Conservation (phyloP, 2,888 invertebrate genomes). For the Sicus ferrugineus region DNA sequence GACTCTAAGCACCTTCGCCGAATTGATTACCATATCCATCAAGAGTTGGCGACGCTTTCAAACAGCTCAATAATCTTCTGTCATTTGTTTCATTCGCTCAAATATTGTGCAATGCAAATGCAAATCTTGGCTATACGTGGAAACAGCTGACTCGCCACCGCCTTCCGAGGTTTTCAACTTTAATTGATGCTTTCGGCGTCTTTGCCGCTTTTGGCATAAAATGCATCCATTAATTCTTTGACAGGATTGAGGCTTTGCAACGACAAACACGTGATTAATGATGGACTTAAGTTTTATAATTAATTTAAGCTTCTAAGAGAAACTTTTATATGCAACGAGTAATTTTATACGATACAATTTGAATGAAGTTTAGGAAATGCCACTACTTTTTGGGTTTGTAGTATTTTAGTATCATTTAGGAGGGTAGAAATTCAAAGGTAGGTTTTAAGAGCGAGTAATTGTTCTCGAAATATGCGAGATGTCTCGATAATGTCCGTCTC, state of each 20-base stretch:
- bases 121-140: conserved; percentile 34
- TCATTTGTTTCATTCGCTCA: conserved; percentile 28
- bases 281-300: neutral
- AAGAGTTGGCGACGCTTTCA: conserved; percentile 39
- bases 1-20: conserved; percentile 50
- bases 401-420: too few species aligned
- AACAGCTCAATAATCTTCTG: conserved; percentile 42
- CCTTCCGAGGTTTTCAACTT: conserved; percentile 25
- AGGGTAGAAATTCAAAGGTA: too few species aligned
- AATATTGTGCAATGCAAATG: conserved; percentile 34
- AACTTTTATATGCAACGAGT: too few species aligned
- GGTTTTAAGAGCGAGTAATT: too few species aligned
- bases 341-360: too few species aligned
- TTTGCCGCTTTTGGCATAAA: conserved; percentile 32
- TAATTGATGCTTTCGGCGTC: conserved; percentile 35
- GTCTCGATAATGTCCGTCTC: too few species aligned
- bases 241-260: conserved; percentile 34
- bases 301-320: neutral
- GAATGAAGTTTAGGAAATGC: too few species aligned
- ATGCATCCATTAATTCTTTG: conserved; percentile 41
- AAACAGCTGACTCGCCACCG: neutral
- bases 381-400: too few species aligned
- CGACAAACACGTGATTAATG: conserved; percentile 54
- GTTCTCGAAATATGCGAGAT: too few species aligned
- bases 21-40: conserved; percentile 61